phyloP scores from a whole-genome alignment of 2,888 invertebrate genomes.

The Baccha elongata region DNA sequence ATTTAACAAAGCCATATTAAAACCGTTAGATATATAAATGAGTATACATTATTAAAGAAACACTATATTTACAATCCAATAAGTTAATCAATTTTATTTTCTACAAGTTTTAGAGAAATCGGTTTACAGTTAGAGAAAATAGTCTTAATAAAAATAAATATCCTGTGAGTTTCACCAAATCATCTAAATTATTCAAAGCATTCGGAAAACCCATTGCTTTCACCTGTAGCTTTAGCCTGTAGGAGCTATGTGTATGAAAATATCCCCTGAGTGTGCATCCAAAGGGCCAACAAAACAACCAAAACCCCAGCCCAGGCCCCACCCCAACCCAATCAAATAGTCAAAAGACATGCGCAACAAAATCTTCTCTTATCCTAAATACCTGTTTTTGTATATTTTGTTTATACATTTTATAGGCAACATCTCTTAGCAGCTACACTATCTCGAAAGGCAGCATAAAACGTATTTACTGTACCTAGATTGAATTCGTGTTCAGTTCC shows the following conservation, averaged over 20 bases:
- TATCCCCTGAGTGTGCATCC: slow-evolving; percentile 20
- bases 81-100: no score
- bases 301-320: no score
- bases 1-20: no score
- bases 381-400: slow-evolving; percentile 41
- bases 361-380: slow-evolving; percentile 22
- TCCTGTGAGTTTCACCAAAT: not conserved
- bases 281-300: not conserved
- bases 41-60: no score
- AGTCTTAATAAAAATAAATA: not conserved
- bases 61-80: no score
- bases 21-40: no score
- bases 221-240: slow-evolving; percentile 10
- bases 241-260: not conserved
- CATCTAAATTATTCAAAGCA: slow-evolving; percentile 5
- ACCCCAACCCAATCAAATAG: not conserved
- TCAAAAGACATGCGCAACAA: slow-evolving; percentile 57
- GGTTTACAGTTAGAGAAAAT: not conserved
- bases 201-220: slow-evolving; percentile 2
- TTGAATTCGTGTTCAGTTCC: slow-evolving; percentile 32
- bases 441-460: slow-evolving; percentile 26
- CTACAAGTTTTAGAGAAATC: no score
- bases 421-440: slow-evolving; percentile 27
- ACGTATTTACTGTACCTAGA: slow-evolving; percentile 21
- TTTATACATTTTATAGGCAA: slow-evolving; percentile 69